Evolutionary conservation across 2,113 vertebrate species (phyloP).

Genomic region (Vulpes ferrilata): DNA sequence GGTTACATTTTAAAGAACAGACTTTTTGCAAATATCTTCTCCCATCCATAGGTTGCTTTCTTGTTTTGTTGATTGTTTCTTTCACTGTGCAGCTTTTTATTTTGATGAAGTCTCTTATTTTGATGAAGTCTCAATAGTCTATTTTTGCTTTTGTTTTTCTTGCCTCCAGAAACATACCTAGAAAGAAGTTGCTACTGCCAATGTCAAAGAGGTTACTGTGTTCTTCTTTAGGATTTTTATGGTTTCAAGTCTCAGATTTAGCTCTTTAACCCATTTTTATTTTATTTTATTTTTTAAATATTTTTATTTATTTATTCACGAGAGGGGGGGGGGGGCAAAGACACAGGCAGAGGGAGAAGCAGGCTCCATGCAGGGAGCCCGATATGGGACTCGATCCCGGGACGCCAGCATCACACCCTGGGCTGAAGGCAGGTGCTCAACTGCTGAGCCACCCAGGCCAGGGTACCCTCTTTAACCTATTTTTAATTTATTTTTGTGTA

Average conservation of each 20-base stretch:
- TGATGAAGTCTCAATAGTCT: background rate
- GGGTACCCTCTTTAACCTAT: background rate
- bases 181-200: background rate
- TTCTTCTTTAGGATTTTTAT: background rate
- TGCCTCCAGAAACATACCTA: background rate
- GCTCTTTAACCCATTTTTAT: background rate
- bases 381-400: too few species aligned
- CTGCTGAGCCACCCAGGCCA: too few species aligned
- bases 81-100: background rate
- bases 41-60: background rate
- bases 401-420: too few species aligned
- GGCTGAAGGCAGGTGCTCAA: too few species aligned
- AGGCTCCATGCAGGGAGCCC: too few species aligned
- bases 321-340: too few species aligned
- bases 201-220: background rate
- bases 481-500: background rate
- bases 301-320: too few species aligned
- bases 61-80: too few species aligned
- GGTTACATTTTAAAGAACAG: conserved; percentile 17
- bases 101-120: too few species aligned
- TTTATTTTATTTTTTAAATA: background rate
- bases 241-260: background rate
- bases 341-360: too few species aligned
- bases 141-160: background rate
- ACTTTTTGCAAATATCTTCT: background rate